These are phyloP conservation scores for Diuraphis noxia DNA, from an alignment of 1,140 invertebrate genomes.

Conservation along the genomic window DNA sequence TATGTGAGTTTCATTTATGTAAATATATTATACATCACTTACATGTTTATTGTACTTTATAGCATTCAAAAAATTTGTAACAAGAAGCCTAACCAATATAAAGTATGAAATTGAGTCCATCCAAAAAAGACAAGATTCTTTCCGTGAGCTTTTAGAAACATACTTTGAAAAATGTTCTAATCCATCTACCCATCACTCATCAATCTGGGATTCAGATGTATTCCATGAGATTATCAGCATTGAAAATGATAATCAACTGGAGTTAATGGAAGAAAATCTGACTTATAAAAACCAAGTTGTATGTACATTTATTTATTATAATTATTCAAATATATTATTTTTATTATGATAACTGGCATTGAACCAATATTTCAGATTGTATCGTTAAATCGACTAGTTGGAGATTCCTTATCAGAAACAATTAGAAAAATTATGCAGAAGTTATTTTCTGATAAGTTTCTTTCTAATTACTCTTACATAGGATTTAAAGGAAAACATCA, in stretches of 20 bases:
- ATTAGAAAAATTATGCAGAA: neutral
- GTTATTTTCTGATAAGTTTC: neutral
- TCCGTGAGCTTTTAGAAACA: neutral
- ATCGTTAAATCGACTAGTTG: neutral
- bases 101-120: slow-evolving; percentile 12
- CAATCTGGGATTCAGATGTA: neutral
- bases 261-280: neutral
- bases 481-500: slow-evolving; percentile 1
- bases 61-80: slow-evolving; percentile 16
- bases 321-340: neutral
- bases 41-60: neutral
- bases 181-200: neutral
- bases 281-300: neutral
- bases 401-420: neutral
- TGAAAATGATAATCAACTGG: neutral
- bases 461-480: neutral
- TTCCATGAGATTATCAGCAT: neutral
- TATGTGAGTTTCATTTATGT: neutral
- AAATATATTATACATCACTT: neutral
- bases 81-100: neutral
- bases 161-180: neutral
- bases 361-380: neutral
- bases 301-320: neutral
- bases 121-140: slow-evolving; percentile 9
- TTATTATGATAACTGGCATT: neutral